A percentile compares a stretch with the other conserved stretches of the same genome.
Evolutionary conservation across 2,113 vertebrate species (phyloP).

Genomic region (Anolis carolinensis): DNA sequence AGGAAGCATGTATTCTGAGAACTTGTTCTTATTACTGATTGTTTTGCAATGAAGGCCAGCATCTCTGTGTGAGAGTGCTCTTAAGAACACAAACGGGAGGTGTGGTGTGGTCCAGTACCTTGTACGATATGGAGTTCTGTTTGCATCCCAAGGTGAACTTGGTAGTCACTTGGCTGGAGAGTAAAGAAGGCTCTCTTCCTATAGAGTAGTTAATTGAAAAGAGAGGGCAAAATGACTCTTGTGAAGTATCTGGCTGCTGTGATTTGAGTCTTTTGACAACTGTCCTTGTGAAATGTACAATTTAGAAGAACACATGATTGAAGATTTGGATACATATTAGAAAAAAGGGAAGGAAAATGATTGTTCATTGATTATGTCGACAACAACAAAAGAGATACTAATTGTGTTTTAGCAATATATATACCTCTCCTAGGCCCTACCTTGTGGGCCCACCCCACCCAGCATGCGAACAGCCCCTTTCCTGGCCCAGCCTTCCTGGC

Average conservation of each 20-base stretch:
- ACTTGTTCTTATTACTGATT: conserved; percentile 46
- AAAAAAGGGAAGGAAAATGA: neutral
- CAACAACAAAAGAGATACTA: neutral
- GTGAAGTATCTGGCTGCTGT: neutral
- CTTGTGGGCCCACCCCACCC: too few relatives aligned
- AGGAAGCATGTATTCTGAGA: conserved; percentile 33
- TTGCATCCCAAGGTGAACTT: conserved; percentile 47
- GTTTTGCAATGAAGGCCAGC: conserved; percentile 53
- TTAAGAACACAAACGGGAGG: conserved; percentile 50
- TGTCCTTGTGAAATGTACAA: neutral
- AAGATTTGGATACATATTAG: neutral
- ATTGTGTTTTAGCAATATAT: too few relatives aligned
- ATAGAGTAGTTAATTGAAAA: neutral
- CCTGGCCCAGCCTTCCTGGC: too few relatives aligned
- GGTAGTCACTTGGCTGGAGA: neutral
- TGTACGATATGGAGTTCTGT: conserved; percentile 53
- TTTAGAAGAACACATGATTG: neutral
- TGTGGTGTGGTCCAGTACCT: conserved; percentile 8
- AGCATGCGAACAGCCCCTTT: too few relatives aligned
- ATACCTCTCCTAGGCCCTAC: too few relatives aligned
- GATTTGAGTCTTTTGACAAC: neutral
- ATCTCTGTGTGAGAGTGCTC: conserved; percentile 49
- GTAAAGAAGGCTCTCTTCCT: neutral
- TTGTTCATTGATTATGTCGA: neutral
- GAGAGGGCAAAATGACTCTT: neutral